phyloP scores from a whole-genome alignment of 2,113 vertebrate species.

The Ploceus nigricollis region DNA sequence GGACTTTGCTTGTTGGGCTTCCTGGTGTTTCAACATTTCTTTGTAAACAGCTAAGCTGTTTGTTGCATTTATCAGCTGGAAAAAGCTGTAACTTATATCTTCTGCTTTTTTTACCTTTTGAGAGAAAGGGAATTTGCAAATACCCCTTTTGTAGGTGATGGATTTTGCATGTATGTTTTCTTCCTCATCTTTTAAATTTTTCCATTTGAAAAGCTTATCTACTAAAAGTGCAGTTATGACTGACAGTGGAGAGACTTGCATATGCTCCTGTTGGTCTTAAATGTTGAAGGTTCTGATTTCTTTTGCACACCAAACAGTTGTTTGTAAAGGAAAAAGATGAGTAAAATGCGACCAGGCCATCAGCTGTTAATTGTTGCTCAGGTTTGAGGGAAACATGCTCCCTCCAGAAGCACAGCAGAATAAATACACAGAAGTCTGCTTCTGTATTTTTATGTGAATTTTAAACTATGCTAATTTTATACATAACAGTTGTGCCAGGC shows the following conservation, averaged over 20 bases:
- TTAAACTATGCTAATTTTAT: conserved; percentile 72
- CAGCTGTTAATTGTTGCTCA: neutral
- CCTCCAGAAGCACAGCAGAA: neutral
- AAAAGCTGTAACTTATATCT: neutral
- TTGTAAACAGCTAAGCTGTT: neutral
- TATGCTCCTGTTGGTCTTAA: neutral
- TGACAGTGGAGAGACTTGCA: neutral
- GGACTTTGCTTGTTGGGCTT: neutral
- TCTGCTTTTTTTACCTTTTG: neutral
- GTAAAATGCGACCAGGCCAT: neutral
- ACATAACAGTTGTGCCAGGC: conserved; percentile 58
- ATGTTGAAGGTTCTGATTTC: conserved; percentile 7
- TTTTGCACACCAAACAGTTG: neutral
- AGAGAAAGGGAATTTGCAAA: neutral
- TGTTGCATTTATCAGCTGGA: neutral
- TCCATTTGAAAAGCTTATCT: neutral
- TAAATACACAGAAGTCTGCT: conserved; percentile 23
- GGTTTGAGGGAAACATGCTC: neutral
- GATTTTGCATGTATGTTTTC: neutral
- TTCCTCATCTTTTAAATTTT: neutral
- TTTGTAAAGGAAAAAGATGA: conserved; percentile 1
- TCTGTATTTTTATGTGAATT: conserved; percentile 54
- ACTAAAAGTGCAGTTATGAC: neutral
- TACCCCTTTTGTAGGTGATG: neutral
- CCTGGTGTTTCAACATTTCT: neutral